These are phyloP conservation scores for Accipiter cooperii DNA, from an alignment of 2,113 vertebrate genomes.

Conservation along the genomic window DNA sequence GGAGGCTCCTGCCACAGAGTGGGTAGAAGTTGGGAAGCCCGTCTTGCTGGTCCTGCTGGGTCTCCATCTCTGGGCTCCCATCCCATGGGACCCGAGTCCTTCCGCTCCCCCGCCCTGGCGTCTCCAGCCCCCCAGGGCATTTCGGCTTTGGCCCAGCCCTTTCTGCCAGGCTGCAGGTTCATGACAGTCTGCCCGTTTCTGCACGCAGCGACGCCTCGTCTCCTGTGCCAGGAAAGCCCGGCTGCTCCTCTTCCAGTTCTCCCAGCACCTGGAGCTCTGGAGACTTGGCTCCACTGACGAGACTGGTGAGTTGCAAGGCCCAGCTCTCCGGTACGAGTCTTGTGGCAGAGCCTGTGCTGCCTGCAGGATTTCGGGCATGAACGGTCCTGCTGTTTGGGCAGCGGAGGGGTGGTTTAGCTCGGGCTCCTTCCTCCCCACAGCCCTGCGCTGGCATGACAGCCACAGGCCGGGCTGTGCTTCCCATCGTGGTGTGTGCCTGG, in stretches of 20 bases:
- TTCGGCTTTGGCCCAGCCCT: neutral
- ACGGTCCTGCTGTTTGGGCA: neutral
- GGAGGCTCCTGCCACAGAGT: neutral
- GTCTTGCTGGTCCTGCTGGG: conserved; percentile 9
- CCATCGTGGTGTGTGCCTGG: neutral
- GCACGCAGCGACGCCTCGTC: conserved; percentile 78
- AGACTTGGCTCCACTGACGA: conserved; percentile 81
- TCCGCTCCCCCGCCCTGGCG: fast-evolving
- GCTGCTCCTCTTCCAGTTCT: conserved; percentile 92
- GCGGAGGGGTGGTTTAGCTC: neutral
- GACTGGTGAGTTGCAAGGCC: conserved; percentile 67
- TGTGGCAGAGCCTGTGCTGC: neutral
- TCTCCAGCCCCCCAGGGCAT: neutral
- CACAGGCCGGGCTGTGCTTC: too few relatives aligned
- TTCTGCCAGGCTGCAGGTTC: neutral
- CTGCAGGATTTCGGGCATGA: neutral
- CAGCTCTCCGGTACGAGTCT: fast-evolving
- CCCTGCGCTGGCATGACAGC: fast-evolving
- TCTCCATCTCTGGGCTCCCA: neutral
- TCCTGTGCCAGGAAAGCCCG: conserved; percentile 85
- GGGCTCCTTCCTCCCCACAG: too few relatives aligned
- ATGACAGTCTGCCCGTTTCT: neutral
- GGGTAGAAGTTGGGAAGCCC: neutral
- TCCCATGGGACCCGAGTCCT: neutral
- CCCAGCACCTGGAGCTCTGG: conserved; percentile 90